phyloP scores from a whole-genome alignment of 1,140 invertebrate species.

The Pinna nobilis region DNA sequence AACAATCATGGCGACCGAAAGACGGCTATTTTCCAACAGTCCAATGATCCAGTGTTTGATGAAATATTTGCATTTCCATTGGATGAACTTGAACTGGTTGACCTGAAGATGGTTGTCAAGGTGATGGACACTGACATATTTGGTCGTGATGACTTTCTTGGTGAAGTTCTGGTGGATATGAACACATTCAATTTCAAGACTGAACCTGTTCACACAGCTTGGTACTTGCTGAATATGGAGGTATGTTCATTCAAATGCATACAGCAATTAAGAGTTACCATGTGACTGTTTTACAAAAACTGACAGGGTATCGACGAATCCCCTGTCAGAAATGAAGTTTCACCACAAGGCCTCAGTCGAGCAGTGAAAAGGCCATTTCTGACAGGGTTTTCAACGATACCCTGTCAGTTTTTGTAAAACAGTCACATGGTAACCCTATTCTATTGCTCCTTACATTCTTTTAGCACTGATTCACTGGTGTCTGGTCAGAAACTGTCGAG shows the following conservation, averaged over 20 bases:
- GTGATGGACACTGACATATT: constrained; percentile 64
- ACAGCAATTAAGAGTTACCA: no score
- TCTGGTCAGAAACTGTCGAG: no score
- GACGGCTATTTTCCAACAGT: constrained; percentile 53
- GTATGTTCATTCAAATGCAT: constrained; percentile 41
- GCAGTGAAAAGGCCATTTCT: no score
- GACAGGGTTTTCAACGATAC: no score
- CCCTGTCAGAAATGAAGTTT: no score
- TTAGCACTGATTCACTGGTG: no score
- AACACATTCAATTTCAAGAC: constrained; percentile 54
- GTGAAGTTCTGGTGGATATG: constrained; percentile 62
- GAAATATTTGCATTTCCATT: constrained; percentile 68
- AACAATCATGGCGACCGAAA: constrained; percentile 55
- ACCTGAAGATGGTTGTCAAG: constrained; percentile 53
- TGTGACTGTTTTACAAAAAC: no score
- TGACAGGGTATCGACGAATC: no score
- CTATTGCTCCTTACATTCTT: no score
- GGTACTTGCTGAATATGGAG: constrained; percentile 64
- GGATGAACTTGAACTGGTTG: constrained; percentile 46
- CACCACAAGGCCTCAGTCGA: no score
- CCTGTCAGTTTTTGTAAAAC: no score
- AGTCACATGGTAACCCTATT: no score
- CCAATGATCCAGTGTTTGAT: constrained; percentile 60
- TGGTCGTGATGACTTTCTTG: constrained; percentile 63
- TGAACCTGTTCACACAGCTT: constrained; percentile 58